A percentile compares a stretch with the other conserved stretches of the same genome.
Evolutionary conservation across 2,113 vertebrate genomes (phyloP).

Genomic region (Procavia capensis): DNA sequence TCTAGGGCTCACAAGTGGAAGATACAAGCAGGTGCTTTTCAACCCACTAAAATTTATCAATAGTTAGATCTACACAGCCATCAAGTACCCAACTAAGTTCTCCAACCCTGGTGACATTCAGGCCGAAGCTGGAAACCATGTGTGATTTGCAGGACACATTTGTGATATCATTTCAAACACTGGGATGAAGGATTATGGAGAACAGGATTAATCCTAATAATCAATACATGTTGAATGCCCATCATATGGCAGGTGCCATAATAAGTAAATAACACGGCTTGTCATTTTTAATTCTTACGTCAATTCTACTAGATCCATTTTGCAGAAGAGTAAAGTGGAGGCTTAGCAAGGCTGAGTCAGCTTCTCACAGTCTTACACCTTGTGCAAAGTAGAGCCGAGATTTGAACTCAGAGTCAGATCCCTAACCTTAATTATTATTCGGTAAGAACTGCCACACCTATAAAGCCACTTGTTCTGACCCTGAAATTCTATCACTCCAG

Average conservation of each 20-base stretch:
- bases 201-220: not conserved
- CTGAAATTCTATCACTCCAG: not conserved
- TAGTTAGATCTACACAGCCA: not conserved
- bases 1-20: not conserved
- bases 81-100: not conserved
- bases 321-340: not conserved
- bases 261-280: not conserved
- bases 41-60: not conserved
- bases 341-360: not conserved
- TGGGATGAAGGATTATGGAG: not conserved
- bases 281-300: not conserved
- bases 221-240: not conserved
- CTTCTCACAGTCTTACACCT: not conserved
- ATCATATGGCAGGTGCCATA: not conserved
- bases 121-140: not conserved
- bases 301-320: not conserved
- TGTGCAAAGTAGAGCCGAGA: slow-evolving; percentile 23
- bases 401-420: slow-evolving; percentile 11
- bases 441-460: not conserved
- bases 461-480: not conserved
- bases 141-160: not conserved
- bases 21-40: not conserved
- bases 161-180: not conserved
- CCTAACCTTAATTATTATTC: slow-evolving; percentile 9
- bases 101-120: not conserved